A percentile compares a stretch with the other conserved stretches of the same genome.
These are phyloP conservation scores for Brachylomia viminalis DNA, from an alignment of 2,888 invertebrate species.

Conservation along the genomic window DNA sequence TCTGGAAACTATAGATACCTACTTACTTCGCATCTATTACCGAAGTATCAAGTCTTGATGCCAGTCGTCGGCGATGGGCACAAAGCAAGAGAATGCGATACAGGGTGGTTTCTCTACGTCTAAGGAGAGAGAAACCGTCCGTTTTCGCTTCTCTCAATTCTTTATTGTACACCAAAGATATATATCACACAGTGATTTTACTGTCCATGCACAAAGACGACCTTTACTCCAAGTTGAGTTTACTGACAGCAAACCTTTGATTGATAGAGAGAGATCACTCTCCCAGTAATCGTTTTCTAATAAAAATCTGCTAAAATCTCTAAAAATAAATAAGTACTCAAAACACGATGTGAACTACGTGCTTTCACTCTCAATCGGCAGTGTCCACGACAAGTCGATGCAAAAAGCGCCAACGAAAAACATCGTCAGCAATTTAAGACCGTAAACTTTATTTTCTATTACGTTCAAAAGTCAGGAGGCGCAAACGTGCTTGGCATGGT, in stretches of 20 bases:
- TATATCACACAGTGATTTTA: neutral
- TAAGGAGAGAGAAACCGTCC: neutral
- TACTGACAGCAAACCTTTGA: neutral
- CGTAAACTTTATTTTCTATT: slow-evolving; percentile 63
- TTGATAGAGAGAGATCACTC: too few species aligned
- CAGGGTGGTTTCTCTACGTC: too few species aligned
- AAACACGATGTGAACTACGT: slow-evolving; percentile 16
- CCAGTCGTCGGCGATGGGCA: too few species aligned
- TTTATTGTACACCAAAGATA: too few species aligned
- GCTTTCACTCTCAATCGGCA: slow-evolving; percentile 15
- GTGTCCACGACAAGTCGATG: slow-evolving; percentile 3
- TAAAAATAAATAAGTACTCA: neutral
- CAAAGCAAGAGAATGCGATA: neutral
- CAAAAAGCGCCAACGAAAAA: slow-evolving; percentile 36
- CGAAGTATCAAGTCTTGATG: neutral
- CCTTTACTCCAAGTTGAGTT: neutral
- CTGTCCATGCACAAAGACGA: too few species aligned
- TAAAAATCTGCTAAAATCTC: neutral
- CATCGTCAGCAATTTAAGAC: slow-evolving; percentile 44
- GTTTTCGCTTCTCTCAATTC: neutral
- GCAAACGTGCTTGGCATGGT: slow-evolving; percentile 56
- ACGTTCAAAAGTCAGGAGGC: slow-evolving; percentile 49
- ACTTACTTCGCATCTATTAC: neutral
- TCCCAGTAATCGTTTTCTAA: neutral
- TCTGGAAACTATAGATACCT: neutral